These are phyloP conservation scores for Dromius quadrimaculatus DNA, from an alignment of 2,888 invertebrate genomes.

Conservation along the genomic window DNA sequence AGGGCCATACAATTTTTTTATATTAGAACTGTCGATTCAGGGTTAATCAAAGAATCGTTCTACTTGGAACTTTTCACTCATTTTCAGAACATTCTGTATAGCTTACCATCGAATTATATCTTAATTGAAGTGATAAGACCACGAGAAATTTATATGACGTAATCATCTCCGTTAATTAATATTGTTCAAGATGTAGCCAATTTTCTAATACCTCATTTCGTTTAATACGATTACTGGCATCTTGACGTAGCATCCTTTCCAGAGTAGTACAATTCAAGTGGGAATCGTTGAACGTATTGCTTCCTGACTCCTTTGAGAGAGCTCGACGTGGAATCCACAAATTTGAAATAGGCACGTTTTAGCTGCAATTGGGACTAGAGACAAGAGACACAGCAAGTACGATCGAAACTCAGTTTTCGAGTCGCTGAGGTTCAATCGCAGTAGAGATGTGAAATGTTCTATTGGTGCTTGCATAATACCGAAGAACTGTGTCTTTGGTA, in stretches of 20 bases:
- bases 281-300: slow-evolving; percentile 16
- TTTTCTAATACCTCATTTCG: no score
- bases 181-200: no score
- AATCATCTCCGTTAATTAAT: no score
- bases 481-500: neutral
- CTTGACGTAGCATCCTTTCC: slow-evolving; percentile 27
- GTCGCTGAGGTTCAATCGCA: slow-evolving; percentile 2
- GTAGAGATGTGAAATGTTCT: neutral
- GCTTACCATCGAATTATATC: no score
- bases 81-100: no score
- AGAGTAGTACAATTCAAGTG: slow-evolving; percentile 32
- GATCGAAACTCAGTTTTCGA: neutral
- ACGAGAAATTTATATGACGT: no score
- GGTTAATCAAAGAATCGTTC: no score
- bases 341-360: slow-evolving; percentile 35
- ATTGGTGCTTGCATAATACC: neutral
- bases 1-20: no score
- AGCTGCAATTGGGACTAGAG: slow-evolving; percentile 7
- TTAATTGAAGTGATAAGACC: no score
- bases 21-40: no score
- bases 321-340: slow-evolving; percentile 19
- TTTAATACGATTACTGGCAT: slow-evolving; percentile 29
- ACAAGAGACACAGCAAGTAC: neutral
- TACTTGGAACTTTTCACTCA: no score
- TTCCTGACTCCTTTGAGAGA: neutral